Base-by-base conservation (phyloP, 2,113 vertebrate genomes). In the Morone chrysops region DNA sequence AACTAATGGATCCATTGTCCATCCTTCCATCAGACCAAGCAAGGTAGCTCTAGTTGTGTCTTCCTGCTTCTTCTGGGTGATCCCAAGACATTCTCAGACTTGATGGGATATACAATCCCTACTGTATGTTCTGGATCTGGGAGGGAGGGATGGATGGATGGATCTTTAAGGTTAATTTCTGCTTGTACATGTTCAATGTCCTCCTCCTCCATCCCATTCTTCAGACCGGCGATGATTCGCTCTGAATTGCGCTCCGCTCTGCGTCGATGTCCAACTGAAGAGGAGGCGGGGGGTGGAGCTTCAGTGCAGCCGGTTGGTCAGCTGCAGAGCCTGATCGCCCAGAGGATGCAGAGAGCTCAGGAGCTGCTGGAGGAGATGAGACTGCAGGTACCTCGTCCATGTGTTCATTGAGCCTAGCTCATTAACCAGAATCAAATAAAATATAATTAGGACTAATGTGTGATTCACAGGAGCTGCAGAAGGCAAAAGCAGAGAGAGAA, bases 311-410 rank as follows among this genome's bases (percentile, higher is more conserved):
- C 94, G 0, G 95, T 97, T 1, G 95, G 94, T 57, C 95, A 95
- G 87, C 94, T 99, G 85, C 97, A 98, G 92, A 97, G 97, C 89
- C 95, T 99, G 73, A 98, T 99, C 48, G 96, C 95, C 36, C 95
- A 96, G 94, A 97, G 96, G 94, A 96, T 99, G 94, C 97, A 98
- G 93, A 95, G 97, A 95, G 98, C 98, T 86, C 97, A 98, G 95
- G 97, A 98, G 94, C 95, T 99, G 87, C 95, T 99, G 91, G 95
- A 96, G 0, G 97, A 98, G 90, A 96, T 97, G 90, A 96, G 97
- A 0, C 96, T 94, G 92, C 87, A 97, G 93, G 93, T 93, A 47
- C 48, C 20, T 38, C 8, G 7, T 61, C 36, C 65, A n/a, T 8
- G 9, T 40, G 51, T 3, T 80, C 36, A 36, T 1, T 47, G 8